Percentiles rank a stretch among this genome's conserved stretches.
Evolutionary conservation across 1,140 invertebrate species (phyloP).

Genomic region (Brachionus rubens): DNA sequence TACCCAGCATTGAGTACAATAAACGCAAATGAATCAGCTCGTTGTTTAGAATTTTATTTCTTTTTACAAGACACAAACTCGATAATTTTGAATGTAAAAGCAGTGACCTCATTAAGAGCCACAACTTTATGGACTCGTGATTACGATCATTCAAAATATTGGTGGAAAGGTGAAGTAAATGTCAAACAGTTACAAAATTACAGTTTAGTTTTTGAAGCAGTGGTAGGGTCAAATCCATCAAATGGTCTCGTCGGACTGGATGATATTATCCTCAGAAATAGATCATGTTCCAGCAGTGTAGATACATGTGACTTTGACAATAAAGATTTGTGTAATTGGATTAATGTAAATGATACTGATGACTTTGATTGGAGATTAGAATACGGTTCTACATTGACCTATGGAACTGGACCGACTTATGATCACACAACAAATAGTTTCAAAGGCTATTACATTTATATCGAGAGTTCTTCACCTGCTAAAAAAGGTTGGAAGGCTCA

Average conservation of each 20-base stretch:
- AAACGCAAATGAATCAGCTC: background rate
- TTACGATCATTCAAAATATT: constrained; percentile 14
- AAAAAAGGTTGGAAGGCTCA: constrained; percentile 18
- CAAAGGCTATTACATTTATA: constrained; percentile 48
- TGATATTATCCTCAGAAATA: constrained; percentile 21
- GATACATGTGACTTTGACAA: constrained; percentile 34
- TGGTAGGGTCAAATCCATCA: constrained; percentile 15
- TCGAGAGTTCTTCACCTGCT: constrained; percentile 29
- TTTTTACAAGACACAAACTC: constrained; percentile 1
- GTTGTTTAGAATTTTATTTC: constrained; percentile 45
- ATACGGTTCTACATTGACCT: constrained; percentile 49
- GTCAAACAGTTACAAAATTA: background rate
- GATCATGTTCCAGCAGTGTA: background rate
- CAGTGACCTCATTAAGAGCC: background rate
- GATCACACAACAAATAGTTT: constrained; percentile 63
- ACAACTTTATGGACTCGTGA: constrained; percentile 1
- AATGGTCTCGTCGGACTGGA: constrained; percentile 42
- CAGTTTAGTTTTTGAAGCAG: constrained; percentile 19
- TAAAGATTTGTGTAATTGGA: constrained; percentile 45
- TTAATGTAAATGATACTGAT: constrained; percentile 28
- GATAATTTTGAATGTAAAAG: constrained; percentile 33
- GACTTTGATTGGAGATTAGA: constrained; percentile 54
- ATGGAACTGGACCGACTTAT: constrained; percentile 59
- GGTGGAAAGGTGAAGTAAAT: constrained; percentile 44
- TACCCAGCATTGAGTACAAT: background rate